A percentile compares a stretch with the other conserved stretches of the same genome.
These are phyloP conservation scores for Dunckerocampus dactyliophorus DNA, from an alignment of 2,113 vertebrate species.

Conservation along the genomic window DNA sequence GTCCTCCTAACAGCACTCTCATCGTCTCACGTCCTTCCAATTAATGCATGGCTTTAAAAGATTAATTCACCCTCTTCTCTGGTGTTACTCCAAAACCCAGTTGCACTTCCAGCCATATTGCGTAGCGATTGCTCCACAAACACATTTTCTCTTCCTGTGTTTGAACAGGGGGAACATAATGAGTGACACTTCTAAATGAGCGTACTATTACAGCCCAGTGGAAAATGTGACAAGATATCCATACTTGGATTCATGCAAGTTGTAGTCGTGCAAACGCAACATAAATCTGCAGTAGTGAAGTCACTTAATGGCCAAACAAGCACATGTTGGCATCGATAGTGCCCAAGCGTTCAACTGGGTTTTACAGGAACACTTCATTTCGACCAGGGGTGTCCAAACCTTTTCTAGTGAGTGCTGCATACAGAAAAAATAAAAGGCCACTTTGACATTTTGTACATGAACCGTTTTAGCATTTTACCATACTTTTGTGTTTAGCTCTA, in stretches of 20 bases:
- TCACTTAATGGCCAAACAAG: too few relatives aligned
- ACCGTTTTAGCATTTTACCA: too few relatives aligned
- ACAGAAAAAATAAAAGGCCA: too few relatives aligned
- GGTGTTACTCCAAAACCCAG: slow-evolving; percentile 48
- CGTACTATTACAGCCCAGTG: slow-evolving; percentile 9
- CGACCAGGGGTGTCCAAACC: neutral
- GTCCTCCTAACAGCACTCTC: slow-evolving; percentile 30
- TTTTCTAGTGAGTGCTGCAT: too few relatives aligned
- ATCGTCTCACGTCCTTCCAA: neutral
- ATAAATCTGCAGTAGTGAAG: too few relatives aligned
- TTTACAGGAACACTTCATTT: slow-evolving; percentile 30
- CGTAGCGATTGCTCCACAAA: neutral
- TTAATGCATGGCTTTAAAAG: slow-evolving; percentile 46
- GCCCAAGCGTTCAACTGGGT: slow-evolving; percentile 23
- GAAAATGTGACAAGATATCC: slow-evolving; percentile 36
- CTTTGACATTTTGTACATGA: neutral
- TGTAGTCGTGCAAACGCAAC: too few relatives aligned
- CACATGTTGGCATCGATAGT: too few relatives aligned
- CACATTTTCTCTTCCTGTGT: slow-evolving; percentile 17
- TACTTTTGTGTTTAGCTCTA: too few relatives aligned
- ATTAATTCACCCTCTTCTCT: slow-evolving; percentile 19
- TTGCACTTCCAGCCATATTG: neutral
- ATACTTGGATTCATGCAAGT: too few relatives aligned
- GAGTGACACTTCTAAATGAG: slow-evolving; percentile 30
- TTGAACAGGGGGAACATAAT: slow-evolving; percentile 29